phyloP scores from a whole-genome alignment of 2,797 vertebrate species.

The Pagetopsis macropterus region DNA sequence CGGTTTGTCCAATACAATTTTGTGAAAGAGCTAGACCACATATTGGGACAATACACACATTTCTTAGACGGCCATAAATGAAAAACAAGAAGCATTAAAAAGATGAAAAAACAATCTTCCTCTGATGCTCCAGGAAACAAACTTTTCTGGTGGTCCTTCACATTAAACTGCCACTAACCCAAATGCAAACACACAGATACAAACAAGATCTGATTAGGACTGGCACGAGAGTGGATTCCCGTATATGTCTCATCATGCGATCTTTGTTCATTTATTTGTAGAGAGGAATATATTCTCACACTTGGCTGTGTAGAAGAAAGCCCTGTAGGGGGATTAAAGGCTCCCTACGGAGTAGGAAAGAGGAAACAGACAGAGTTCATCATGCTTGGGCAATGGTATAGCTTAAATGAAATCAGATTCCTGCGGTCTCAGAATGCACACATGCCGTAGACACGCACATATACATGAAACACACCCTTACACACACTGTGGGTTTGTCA shows the following conservation, averaged over 20 bases:
- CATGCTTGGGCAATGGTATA: slow-evolving; percentile 42
- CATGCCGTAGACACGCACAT: slow-evolving; percentile 13
- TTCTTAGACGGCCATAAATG: slow-evolving; percentile 61
- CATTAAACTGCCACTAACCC: slow-evolving; percentile 64
- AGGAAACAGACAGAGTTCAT: slow-evolving; percentile 46
- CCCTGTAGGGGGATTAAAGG: slow-evolving; percentile 40
- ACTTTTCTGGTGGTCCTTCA: slow-evolving; percentile 73
- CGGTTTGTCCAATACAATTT: slow-evolving; percentile 59
- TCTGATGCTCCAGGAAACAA: slow-evolving; percentile 62
- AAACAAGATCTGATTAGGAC: slow-evolving; percentile 70
- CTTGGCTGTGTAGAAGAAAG: slow-evolving; percentile 44
- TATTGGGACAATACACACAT: slow-evolving; percentile 52
- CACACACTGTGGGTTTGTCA: background rate
- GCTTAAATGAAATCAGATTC: slow-evolving; percentile 64
- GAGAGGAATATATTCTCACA: slow-evolving; percentile 53
- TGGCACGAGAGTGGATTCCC: slow-evolving; percentile 59
- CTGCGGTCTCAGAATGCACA: slow-evolving; percentile 24
- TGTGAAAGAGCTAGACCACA: slow-evolving; percentile 54
- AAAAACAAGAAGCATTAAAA: slow-evolving; percentile 68
- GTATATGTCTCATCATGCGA: slow-evolving; percentile 46
- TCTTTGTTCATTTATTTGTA: slow-evolving; percentile 58
- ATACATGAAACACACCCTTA: background rate
- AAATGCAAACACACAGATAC: slow-evolving; percentile 68
- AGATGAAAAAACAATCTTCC: slow-evolving; percentile 45
- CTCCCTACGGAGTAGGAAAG: slow-evolving; percentile 35